These are phyloP conservation scores for Pseudopodoces humilis DNA, from an alignment of 2,113 vertebrate genomes.

Conservation along the genomic window DNA sequence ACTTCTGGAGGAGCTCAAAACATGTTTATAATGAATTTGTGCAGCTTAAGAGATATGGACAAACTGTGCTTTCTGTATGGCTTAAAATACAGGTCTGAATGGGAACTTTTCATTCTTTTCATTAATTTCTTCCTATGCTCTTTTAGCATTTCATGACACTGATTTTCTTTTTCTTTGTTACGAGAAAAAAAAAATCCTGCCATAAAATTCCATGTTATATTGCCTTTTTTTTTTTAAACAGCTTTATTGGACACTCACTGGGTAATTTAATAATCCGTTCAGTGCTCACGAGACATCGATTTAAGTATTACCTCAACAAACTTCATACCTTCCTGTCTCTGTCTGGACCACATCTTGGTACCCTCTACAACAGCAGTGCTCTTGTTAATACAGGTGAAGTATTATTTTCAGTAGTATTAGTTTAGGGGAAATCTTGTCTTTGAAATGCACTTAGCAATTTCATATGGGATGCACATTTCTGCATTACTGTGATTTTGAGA, in stretches of 20 bases:
- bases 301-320: conserved; percentile 94
- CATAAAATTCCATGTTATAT: neutral
- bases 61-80: neutral
- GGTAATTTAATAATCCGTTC: conserved; percentile 98
- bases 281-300: conserved; percentile 92
- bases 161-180: neutral
- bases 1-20: neutral
- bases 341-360: conserved; percentile 96
- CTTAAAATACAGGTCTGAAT: neutral
- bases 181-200: neutral
- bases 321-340: conserved; percentile 97
- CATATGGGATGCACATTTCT: neutral
- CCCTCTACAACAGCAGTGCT: conserved; percentile 97
- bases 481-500: neutral
- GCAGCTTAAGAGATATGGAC: neutral
- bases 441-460: neutral
- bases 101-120: neutral
- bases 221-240: conserved; percentile 66
- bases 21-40: neutral
- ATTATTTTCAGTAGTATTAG: neutral
- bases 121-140: neutral
- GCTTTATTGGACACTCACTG: conserved; percentile 97
- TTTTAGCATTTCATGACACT: neutral
- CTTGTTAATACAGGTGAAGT: conserved; percentile 94
- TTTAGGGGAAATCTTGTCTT: neutral